Evolutionary conservation across 1,140 invertebrate genomes (phyloP).

Genomic region (Formica selysi): DNA sequence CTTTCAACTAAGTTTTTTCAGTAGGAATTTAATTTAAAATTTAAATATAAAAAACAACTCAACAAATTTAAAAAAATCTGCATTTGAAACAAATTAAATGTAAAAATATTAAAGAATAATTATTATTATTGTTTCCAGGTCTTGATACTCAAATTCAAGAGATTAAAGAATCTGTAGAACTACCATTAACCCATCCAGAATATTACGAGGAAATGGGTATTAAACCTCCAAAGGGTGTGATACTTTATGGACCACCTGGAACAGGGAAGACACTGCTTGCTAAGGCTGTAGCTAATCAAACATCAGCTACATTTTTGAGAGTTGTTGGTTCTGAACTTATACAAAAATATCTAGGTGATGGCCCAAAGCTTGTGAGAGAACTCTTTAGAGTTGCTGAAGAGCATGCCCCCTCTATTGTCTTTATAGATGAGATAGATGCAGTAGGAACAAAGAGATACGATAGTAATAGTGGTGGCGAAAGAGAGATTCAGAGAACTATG

Average conservation of each 20-base stretch:
- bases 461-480: constrained; percentile 99
- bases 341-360: constrained; percentile 99
- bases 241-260: constrained; percentile 99
- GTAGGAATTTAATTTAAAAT: background rate
- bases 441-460: constrained; percentile 99
- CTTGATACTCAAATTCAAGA: constrained; percentile 99
- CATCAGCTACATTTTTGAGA: constrained; percentile 99
- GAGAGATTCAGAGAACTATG: constrained; percentile 99
- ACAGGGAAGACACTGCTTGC: constrained; percentile 99
- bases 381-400: constrained; percentile 99
- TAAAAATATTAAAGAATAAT: constrained; percentile 11
- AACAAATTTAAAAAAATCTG: background rate
- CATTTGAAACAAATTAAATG: background rate
- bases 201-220: constrained; percentile 99
- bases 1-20: background rate
- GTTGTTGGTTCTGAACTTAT: constrained; percentile 99
- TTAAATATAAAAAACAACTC: background rate
- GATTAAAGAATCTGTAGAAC: constrained; percentile 99
- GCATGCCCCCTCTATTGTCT: constrained; percentile 99
- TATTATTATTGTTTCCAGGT: constrained; percentile 85
- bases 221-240: constrained; percentile 99
- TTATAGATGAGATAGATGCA: constrained; percentile 99
- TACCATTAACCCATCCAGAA: constrained; percentile 99
- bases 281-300: constrained; percentile 99
- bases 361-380: constrained; percentile 99